Base-by-base conservation (phyloP, 1,140 invertebrate genomes). In the Drosophila cardini region DNA sequence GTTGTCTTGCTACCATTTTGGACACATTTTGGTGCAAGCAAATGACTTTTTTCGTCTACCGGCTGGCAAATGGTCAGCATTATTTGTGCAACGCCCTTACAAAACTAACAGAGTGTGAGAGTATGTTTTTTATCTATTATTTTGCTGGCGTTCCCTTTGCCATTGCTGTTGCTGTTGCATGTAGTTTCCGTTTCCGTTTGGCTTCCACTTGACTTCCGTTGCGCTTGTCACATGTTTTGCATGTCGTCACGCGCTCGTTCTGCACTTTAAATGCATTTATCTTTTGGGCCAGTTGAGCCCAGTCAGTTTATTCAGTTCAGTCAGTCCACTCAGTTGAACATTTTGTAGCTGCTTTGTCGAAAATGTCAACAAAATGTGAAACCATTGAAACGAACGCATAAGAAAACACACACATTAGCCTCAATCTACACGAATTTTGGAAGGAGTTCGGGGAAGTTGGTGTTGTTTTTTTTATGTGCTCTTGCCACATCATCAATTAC, bases 401-500 rank as follows among this genome's bases (percentile, higher is more conserved):
- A 36, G 32, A 62, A 38, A 50, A 46, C 5, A 8, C 18, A 43
- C 30, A 50, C 26, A 64, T 64, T 53, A 32, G 48, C 48, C 48
- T 13, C 2, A 6, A 52, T 52, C 30, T 52, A 52, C 48, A 52
- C 48, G 48, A 34, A 30, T 52, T 26, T 10, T 10, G n/a, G n/a
- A n/a, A 16, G 30, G 48, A 15, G 21, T 3, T 4, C 21, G 21
- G 7, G 48, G 36, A 30, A 55, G 40, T 43, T 58, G 61, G n/a
- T 4, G 18, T 48, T 50, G 45, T 61, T 65, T 43, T 76, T 75
- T 86, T 82, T 76, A 83, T 89, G 84, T 83, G 79, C 60, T 61
- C 67, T 78, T 87, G 84, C 83, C 84, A 87, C 83, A 87, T 87
- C 83, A 87, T 87, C 83, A 87, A 87, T 87, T 87, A 87, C 83